Percentiles rank a stretch among this genome's conserved stretches.
phyloP scores from a whole-genome alignment of 2,113 vertebrate genomes.

The Perca schrenkii region DNA sequence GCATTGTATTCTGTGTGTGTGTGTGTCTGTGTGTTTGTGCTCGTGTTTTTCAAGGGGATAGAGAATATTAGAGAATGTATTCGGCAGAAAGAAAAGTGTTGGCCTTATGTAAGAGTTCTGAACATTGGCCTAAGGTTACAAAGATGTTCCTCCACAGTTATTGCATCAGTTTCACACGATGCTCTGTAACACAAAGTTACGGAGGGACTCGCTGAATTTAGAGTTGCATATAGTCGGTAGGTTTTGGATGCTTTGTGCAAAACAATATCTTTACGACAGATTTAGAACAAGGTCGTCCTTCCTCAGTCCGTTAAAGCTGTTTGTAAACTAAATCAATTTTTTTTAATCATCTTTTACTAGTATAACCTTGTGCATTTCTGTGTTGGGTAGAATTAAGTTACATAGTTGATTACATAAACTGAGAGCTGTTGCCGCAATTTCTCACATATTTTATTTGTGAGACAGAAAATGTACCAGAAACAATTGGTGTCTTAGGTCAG shows the following conservation, averaged over 20 bases:
- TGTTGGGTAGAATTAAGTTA: background rate
- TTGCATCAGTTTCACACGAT: slow-evolving; percentile 30
- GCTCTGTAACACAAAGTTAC: slow-evolving; percentile 16
- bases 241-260: background rate
- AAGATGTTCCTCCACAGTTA: slow-evolving; percentile 44
- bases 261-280: background rate
- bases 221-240: background rate
- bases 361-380: background rate
- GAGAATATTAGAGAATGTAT: slow-evolving; percentile 16
- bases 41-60: background rate
- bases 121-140: slow-evolving; percentile 27
- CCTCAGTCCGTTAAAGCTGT: background rate
- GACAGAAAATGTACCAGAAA: background rate
- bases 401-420: background rate
- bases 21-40: too few species aligned
- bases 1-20: background rate
- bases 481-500: background rate
- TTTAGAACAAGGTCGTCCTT: background rate
- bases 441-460: background rate
- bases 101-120: slow-evolving; percentile 39
- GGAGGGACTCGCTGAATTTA: slow-evolving; percentile 20
- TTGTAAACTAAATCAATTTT: too few species aligned
- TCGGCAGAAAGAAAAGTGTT: slow-evolving; percentile 26
- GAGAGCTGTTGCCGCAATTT: background rate
- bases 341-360: background rate